Evolutionary conservation across 2,888 invertebrate species (phyloP), one percentile per base, ranked within the genome.

Genomic region (Tridacna crocea): DNA sequence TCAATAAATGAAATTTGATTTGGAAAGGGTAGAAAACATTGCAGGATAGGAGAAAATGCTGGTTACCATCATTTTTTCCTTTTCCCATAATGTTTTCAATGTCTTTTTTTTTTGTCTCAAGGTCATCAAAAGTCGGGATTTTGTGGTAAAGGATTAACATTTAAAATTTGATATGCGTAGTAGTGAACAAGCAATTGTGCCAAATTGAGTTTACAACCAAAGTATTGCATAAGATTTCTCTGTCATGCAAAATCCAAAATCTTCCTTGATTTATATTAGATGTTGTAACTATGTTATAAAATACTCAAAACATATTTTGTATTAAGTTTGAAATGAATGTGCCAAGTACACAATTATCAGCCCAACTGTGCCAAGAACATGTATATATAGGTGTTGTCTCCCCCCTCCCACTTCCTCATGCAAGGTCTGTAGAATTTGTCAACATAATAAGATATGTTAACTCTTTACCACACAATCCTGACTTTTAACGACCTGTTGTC

Each of bases 351-450:
- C 58, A 55, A 55, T 1, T 1, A 55, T 55, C 70, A 70, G 70
- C 70, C 70, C 70, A 12, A 51, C 27, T 13, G 70, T 70, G 70
- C 70, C 70, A 70, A 70, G 0, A 51, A 0, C 46, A 10, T 70
- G 70, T 70, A 70, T 26, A 70, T 24, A 70, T 47, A 51, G 47
- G 24, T 70, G 47, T 70, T 70, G 70, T 70, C 48, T 19, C 24
- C 70, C 51, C 48, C 22, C 24, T n/a, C 36, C 36, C 36, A 36
- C 36, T 36, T 36, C 36, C 8, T 36, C 36, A 36, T 36, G 36
- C 36, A 4, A 2, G 36, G 8, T 8, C 36, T 36, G 36, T 4
- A 36, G 36, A 36, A 36, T 36, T 36, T 36, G 36, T 36, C 8
- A 8, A 36, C 2, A 36, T 36, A 36, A 36, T 36, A 2, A 36